Evolutionary conservation across 2,797 vertebrate genomes (phyloP).

Genomic region (Rhynchotus rufescens): DNA sequence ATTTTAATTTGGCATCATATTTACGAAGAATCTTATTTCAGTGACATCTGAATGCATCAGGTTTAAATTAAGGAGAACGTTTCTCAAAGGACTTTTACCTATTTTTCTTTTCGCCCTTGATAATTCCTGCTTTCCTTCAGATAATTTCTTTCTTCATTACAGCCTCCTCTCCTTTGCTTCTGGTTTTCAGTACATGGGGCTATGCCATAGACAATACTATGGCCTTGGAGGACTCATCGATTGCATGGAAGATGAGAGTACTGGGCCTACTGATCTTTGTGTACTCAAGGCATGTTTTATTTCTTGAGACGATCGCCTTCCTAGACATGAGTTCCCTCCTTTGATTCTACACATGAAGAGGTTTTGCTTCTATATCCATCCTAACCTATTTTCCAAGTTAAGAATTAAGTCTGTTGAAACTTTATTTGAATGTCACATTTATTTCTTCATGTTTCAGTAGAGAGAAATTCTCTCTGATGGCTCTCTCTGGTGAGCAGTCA

Average conservation of each 20-base stretch:
- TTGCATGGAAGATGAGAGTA: neutral
- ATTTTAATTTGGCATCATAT: neutral
- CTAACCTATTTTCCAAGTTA: neutral
- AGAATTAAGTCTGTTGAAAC: neutral
- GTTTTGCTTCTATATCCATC: neutral
- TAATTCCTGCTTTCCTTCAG: neutral
- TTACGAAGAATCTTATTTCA: neutral
- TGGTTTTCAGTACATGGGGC: neutral
- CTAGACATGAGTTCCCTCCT: rapidly evolving
- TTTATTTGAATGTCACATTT: neutral
- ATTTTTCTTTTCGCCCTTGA: neutral
- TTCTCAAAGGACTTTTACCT: neutral
- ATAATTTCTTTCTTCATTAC: neutral
- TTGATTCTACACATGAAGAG: neutral
- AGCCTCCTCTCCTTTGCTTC: neutral
- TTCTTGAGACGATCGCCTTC: neutral
- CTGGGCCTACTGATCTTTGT: neutral
- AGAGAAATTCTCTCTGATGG: neutral
- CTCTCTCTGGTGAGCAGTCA: neutral
- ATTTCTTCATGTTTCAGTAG: neutral
- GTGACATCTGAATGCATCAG: neutral
- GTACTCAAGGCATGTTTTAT: neutral
- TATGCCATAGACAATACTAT: neutral
- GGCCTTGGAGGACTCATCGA: neutral
- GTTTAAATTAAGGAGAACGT: neutral